These are phyloP conservation scores for Myotis pilosus DNA, from an alignment of 2,797 vertebrate species.

Conservation along the genomic window DNA sequence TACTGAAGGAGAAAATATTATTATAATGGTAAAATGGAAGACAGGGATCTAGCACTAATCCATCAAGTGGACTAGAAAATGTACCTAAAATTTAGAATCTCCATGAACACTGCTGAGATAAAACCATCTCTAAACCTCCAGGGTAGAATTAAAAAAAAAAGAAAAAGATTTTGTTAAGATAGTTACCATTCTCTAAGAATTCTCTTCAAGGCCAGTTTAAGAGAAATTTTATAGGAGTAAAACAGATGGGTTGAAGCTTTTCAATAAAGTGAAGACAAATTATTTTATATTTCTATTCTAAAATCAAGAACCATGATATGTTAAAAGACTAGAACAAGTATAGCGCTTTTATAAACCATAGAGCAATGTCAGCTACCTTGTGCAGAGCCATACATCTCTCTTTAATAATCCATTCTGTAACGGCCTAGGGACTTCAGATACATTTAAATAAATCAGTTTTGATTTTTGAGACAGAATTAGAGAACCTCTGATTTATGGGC, in stretches of 20 bases:
- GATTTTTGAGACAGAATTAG: constrained; percentile 75
- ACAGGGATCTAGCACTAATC: background rate
- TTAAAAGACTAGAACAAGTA: background rate
- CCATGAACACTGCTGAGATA: background rate
- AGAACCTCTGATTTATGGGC: constrained; percentile 69
- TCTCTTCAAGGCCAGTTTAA: background rate
- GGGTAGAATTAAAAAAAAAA: background rate
- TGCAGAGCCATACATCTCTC: constrained; percentile 61
- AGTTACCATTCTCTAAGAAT: background rate
- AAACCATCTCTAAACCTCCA: background rate
- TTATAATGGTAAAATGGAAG: background rate
- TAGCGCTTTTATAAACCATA: constrained; percentile 19
- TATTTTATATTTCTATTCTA: background rate
- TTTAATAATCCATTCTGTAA: constrained; percentile 66
- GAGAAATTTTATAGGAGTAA: background rate
- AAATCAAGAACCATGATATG: constrained; percentile 4
- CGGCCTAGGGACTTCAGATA: constrained; percentile 49
- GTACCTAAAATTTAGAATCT: background rate
- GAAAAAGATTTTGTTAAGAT: background rate
- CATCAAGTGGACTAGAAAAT: background rate
- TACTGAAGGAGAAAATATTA: constrained; percentile 17
- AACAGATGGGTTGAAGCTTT: background rate
- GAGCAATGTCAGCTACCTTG: background rate
- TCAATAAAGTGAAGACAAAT: background rate
- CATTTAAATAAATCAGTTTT: constrained; percentile 76